phyloP scores from a whole-genome alignment of 2,797 vertebrate species.

The Pagetopsis macropterus region DNA sequence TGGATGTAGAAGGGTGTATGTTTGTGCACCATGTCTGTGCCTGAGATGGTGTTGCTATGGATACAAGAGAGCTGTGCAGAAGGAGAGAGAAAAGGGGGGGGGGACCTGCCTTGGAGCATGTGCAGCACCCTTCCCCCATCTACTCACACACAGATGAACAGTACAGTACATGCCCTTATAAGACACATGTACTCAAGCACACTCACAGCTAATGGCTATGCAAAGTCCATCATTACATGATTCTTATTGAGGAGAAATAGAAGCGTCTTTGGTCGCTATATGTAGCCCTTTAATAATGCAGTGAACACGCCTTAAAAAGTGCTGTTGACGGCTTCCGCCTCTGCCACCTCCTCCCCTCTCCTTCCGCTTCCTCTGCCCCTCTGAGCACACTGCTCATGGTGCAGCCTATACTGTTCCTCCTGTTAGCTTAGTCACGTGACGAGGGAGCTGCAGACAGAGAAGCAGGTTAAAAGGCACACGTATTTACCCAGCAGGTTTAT shows the following conservation, averaged over 20 bases:
- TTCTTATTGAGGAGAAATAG: not conserved
- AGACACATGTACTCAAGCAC: constrained; percentile 17
- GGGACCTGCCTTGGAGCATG: constrained; percentile 62
- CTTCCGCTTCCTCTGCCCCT: constrained; percentile 28
- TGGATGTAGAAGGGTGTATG: constrained; percentile 24
- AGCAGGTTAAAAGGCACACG: constrained; percentile 13
- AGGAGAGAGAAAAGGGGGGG: constrained; percentile 46
- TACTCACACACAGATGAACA: constrained; percentile 42
- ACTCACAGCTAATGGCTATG: constrained; percentile 12
- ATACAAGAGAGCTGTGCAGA: constrained; percentile 63
- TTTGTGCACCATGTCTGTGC: constrained; percentile 48
- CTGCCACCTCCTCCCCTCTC: constrained; percentile 21
- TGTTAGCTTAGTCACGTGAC: constrained; percentile 15
- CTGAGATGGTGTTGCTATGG: constrained; percentile 75
- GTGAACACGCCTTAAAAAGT: constrained; percentile 33
- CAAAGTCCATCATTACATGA: constrained; percentile 3
- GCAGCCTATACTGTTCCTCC: constrained; percentile 13
- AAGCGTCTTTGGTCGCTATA: constrained; percentile 25
- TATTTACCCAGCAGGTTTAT: constrained; percentile 20
- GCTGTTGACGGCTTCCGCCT: constrained; percentile 30
- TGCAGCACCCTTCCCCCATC: constrained; percentile 73
- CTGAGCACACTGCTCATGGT: constrained; percentile 25
- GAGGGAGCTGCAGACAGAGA: constrained; percentile 34
- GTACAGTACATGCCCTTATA: constrained; percentile 35
- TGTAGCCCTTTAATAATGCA: constrained; percentile 60